Evolutionary conservation across 2,888 invertebrate genomes (phyloP), one percentile per base, ranked within the genome.

Genomic region (Drosophila kuntzei): DNA sequence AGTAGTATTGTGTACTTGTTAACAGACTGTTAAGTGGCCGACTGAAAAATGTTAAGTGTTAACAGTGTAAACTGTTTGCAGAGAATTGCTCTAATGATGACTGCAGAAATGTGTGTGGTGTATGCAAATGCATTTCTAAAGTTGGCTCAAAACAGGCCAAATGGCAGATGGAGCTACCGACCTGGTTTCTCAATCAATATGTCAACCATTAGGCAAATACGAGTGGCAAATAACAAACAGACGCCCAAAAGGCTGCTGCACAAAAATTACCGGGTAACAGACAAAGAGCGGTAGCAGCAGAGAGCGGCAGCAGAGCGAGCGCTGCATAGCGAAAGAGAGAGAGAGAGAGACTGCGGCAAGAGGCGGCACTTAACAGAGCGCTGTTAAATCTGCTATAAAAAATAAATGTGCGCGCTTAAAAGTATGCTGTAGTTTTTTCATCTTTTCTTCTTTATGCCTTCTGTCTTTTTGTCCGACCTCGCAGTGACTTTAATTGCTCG

Each of bases 401-500:
- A 62, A 20, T 44, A 80, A 75, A 80, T 43, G 50, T 73, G 57
- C 67, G 71, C 71, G 75, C 69, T 54, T 44, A 74, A 69, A 84
- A 53, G 36, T 6, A 44, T 59, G 49, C 61, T 60, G 53, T 41
- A n/a, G 11, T 12, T 58, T 66, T 66, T 71, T 71, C 29, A n/a
- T 67, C 55, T 41, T 18, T 32, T 9, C 32, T 22, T 41, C 36
- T 37, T 49, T 27, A 29, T 12, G 37, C 2, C 34, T 36, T 57
- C 41, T 53, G 46, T 37, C 36, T 29, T 27, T 54, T 44, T 9
- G 44, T 20, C 51, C 67, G 84, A 74, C 87, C 68, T 64, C 57
- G 62, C 69, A 69, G 84, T 71, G 68, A 69, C 84, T 84, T 87
- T 75, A 87, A 87, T 61, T 58, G 66, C 29, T 36, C 7, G 41